Evolutionary conservation across 2,113 vertebrate species (phyloP), one percentile per base, ranked within the genome.

Genomic region (Hyperoodon ampullatus): DNA sequence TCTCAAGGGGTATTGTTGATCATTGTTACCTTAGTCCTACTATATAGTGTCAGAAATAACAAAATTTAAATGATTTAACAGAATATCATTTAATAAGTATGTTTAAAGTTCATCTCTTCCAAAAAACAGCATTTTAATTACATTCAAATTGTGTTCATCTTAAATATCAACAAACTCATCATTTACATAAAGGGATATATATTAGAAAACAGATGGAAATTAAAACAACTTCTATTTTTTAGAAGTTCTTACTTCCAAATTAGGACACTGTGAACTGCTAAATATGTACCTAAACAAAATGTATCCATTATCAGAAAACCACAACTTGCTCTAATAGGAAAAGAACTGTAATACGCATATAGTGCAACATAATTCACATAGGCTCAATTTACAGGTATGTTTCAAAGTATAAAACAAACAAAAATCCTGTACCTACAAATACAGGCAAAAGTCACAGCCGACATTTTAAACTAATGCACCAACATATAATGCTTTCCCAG

Each of bases 121-220:
- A 92, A 92, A 80, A 95, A 94, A 94, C 88, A 97, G 78, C 60
- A 97, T 93, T 95, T 96, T 97, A 92, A 96, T 95, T 98, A 97
- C 94, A 98, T 90, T 96, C 71, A 97, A 96, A 90, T 74, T 96
- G 28, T 95, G 65, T 78, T 97, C 77, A 97, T 63, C 89, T 95
- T 94, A 94, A 90, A 96, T 94, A 97, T 30, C 68, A 97, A 97
- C 88, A 97, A 97, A 94, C 26, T 44, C 89, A 96, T 96, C 58
- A 97, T 92, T 95, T 97, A 96, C 68, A 95, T 77, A 94, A 9
- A 94, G 39, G 26, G 65, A 6, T 96, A 97, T 63, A 88, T 80
- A 95, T 91, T 97, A 95, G 26, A 97, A 97, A 96, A 97, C 39
- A 96, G 71, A 95, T 88, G n/a, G 72, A 97, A 97, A 97, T 58